A percentile compares a stretch with the other conserved stretches of the same genome.
Conservation (phyloP, 2,888 invertebrate genomes). For the Dysmachus trigonus region DNA sequence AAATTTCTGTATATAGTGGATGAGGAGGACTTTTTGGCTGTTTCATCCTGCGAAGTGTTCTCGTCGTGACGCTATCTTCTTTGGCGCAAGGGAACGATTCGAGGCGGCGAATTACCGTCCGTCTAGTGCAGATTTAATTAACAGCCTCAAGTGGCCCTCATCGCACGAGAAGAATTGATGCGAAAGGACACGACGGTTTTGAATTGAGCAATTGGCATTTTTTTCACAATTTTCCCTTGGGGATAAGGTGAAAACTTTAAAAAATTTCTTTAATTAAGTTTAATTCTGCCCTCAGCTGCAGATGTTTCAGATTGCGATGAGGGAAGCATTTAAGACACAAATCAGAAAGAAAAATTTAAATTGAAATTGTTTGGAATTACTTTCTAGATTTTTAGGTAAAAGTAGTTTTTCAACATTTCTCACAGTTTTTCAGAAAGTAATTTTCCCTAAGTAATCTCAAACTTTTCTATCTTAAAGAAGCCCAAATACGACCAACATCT, state of each 20-base stretch:
- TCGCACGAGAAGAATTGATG: neutral
- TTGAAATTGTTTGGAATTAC: neutral
- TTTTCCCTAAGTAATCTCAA: neutral
- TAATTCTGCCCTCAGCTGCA: neutral
- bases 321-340: neutral
- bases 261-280: slow-evolving; percentile 3
- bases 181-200: neutral
- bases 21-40: neutral
- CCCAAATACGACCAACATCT: neutral
- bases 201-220: neutral
- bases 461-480: neutral
- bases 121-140: slow-evolving; percentile 18
- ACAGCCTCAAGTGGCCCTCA: neutral
- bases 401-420: too few species aligned
- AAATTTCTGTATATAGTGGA: neutral
- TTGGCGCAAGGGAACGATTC: neutral
- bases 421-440: neutral
- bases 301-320: neutral
- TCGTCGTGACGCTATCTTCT: neutral
- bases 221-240: neutral
- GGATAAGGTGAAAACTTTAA: neutral
- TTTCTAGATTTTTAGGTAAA: neutral
- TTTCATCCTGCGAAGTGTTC: neutral
- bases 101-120: neutral
- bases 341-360: neutral